phyloP scores from a whole-genome alignment of 2,888 invertebrate species.

The Nesidiocoris tenuis region DNA sequence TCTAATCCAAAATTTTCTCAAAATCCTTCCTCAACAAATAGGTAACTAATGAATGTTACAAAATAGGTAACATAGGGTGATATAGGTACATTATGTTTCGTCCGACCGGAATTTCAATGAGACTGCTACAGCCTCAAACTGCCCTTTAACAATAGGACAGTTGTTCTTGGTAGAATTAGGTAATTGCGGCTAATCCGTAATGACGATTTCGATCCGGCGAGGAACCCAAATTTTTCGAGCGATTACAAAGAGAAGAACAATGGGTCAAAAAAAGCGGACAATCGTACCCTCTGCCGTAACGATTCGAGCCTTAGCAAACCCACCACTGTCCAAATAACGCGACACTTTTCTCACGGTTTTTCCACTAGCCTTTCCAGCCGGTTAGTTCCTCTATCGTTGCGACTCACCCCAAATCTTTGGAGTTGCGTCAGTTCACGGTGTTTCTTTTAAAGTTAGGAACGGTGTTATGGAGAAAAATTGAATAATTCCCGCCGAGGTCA shows the following conservation, averaged over 20 bases:
- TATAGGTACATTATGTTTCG: no score
- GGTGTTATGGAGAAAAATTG: no score
- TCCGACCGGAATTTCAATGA: no score
- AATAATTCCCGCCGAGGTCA: no score
- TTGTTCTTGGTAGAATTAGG: no score
- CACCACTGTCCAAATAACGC: conserved; percentile 19
- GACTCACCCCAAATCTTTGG: neutral
- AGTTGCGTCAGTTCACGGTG: neutral
- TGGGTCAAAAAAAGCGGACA: neutral
- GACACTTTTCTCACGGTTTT: conserved; percentile 29
- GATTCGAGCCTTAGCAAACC: conserved; percentile 1
- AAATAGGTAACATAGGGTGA: no score
- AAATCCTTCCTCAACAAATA: no score
- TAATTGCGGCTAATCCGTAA: no score
- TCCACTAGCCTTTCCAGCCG: conserved; percentile 7
- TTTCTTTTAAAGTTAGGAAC: neutral
- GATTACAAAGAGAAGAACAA: neutral
- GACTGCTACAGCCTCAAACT: no score
- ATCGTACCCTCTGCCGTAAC: neutral
- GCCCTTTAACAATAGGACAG: no score
- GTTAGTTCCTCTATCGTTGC: neutral
- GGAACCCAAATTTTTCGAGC: neutral
- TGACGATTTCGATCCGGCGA: neutral
- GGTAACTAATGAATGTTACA: no score
- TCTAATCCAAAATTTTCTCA: no score